These are phyloP conservation scores for Oxygymnocypris stewartii DNA, from an alignment of 2,113 vertebrate genomes.

Conservation along the genomic window DNA sequence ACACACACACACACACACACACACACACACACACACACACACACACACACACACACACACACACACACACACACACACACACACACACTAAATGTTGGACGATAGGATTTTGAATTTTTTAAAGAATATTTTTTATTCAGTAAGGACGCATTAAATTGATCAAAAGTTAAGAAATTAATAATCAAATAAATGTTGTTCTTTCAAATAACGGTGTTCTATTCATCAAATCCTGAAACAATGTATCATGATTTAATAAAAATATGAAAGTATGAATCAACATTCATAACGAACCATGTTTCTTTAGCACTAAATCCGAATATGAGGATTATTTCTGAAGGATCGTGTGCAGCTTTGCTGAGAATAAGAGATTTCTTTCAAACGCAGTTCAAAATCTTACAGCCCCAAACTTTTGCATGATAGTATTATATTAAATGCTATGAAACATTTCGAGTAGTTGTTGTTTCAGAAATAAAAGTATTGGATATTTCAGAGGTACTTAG, in stretches of 20 bases:
- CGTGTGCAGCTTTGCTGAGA: not conserved
- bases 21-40: not conserved
- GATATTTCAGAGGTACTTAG: not conserved
- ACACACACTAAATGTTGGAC: not conserved
- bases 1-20: no score
- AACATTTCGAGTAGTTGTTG: not conserved
- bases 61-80: not conserved
- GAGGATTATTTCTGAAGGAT: not conserved
- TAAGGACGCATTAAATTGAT: not conserved
- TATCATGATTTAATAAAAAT: not conserved
- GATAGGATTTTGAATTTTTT: not conserved
- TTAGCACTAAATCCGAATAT: not conserved
- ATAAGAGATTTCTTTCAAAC: not conserved
- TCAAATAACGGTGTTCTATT: not conserved
- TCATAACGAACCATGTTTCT: not conserved
- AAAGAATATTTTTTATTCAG: not conserved
- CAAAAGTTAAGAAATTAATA: not conserved
- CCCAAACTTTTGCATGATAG: not conserved
- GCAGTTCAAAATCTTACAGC: not conserved
- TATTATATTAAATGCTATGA: no score
- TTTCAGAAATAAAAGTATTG: not conserved
- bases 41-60: not conserved
- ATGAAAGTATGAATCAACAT: not conserved
- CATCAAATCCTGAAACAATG: not conserved
- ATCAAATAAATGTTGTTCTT: not conserved